Conservation (phyloP, 1,140 invertebrate genomes). For the Drosophila persimilis region DNA sequence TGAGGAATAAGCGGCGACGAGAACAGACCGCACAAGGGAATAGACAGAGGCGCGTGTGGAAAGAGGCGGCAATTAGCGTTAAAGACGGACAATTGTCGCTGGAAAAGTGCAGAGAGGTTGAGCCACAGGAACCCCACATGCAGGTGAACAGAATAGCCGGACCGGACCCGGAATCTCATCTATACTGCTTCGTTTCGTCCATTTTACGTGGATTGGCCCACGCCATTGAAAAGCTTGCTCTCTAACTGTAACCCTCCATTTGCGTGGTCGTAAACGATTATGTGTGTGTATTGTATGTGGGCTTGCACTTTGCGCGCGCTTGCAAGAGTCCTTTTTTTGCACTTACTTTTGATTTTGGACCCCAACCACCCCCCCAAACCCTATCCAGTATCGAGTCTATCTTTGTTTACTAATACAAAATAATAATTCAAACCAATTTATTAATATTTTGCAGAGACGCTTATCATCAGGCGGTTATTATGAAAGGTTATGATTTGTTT, state of each 20-base stretch:
- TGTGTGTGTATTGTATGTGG: constrained; percentile 16
- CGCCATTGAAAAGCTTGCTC: constrained; percentile 23
- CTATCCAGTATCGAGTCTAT: constrained; percentile 14
- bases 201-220: constrained; percentile 12
- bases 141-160: too few relatives aligned
- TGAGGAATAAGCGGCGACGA: constrained; percentile 2
- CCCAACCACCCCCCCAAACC: neutral
- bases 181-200: too few relatives aligned
- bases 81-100: too few relatives aligned
- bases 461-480: constrained; percentile 83
- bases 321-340: constrained; percentile 51
- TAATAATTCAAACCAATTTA: constrained; percentile 80
- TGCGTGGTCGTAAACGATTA: too few relatives aligned
- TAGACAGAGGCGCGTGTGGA: constrained; percentile 3
- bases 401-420: constrained; percentile 74
- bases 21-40: neutral
- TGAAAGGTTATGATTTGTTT: constrained; percentile 83
- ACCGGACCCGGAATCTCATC: too few relatives aligned
- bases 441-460: constrained; percentile 83
- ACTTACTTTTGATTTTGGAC: constrained; percentile 38
- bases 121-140: too few relatives aligned
- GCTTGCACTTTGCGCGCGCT: constrained; percentile 71
- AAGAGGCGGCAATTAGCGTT: neutral
- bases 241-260: constrained; percentile 22
- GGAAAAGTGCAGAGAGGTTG: too few relatives aligned